Conservation (phyloP, 2,113 vertebrate genomes). For the Phrynocephalus versicolor region DNA sequence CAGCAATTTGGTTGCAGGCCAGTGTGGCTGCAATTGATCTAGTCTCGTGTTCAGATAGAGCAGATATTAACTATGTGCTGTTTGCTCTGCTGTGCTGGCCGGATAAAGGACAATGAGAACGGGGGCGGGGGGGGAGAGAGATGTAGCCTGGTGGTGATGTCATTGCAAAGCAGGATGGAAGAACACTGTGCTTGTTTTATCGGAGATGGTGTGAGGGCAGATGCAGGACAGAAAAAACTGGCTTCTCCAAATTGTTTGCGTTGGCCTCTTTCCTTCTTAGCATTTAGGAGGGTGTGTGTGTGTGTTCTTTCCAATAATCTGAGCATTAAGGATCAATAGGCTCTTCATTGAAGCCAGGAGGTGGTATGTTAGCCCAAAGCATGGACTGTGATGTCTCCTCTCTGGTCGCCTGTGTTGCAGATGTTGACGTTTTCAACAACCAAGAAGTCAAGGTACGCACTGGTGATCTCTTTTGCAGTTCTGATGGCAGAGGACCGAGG, state of each 20-base stretch:
- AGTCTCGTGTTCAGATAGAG: slow-evolving; percentile 79
- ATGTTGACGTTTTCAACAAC: slow-evolving; percentile 84
- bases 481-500: slow-evolving; percentile 60
- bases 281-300: neutral
- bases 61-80: slow-evolving; percentile 79
- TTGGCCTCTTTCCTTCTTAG: neutral
- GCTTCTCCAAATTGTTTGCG: neutral
- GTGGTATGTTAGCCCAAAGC: slow-evolving; percentile 83
- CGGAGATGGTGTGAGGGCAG: slow-evolving; percentile 56
- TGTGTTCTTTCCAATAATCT: neutral
- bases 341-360: slow-evolving; percentile 51
- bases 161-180: slow-evolving; percentile 74
- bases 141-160: slow-evolving; percentile 81
- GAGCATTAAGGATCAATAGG: slow-evolving; percentile 57
- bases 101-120: slow-evolving; percentile 71
- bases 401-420: slow-evolving; percentile 85
- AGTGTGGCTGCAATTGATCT: slow-evolving; percentile 77
- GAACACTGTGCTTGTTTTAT: slow-evolving; percentile 65
- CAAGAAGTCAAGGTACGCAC: slow-evolving; percentile 84
- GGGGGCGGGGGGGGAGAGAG: slow-evolving; percentile 44
- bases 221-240: slow-evolving; percentile 57
- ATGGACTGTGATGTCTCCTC: slow-evolving; percentile 85
- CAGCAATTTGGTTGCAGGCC: slow-evolving; percentile 76
- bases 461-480: slow-evolving; percentile 47
- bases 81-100: slow-evolving; percentile 76